Conservation (phyloP, 1,140 invertebrate species). For the Leptopilina clavipes region DNA sequence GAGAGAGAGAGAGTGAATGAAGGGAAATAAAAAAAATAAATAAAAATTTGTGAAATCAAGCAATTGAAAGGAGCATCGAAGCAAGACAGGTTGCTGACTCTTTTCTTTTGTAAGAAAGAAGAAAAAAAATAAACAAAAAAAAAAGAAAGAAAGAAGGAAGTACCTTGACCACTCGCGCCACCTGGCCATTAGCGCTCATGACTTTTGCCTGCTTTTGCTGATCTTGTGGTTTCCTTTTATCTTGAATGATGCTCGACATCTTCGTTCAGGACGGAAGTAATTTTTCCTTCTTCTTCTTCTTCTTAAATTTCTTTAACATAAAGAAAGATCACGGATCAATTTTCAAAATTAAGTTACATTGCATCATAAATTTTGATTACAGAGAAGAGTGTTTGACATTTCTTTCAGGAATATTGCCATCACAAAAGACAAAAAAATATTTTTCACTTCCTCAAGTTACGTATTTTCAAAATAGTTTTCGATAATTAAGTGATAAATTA, state of each 20-base stretch:
- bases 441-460: too few relatives aligned
- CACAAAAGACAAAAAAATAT: too few relatives aligned
- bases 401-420: too few relatives aligned
- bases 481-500: too few relatives aligned
- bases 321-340: neutral
- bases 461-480: too few relatives aligned
- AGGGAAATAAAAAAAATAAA: slow-evolving; percentile 18
- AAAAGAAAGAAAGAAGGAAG: slow-evolving; percentile 2
- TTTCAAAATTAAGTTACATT: neutral
- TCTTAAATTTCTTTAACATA: neutral
- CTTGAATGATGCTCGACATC: slow-evolving; percentile 25
- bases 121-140: neutral
- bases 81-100: neutral
- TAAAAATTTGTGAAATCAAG: slow-evolving; percentile 17
- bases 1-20: neutral
- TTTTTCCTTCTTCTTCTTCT: neutral
- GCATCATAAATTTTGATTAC: neutral
- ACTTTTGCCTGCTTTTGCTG: slow-evolving; percentile 25
- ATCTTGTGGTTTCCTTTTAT: slow-evolving; percentile 30
- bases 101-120: slow-evolving; percentile 13
- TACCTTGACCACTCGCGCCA: slow-evolving; percentile 1
- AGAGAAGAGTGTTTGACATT: neutral
- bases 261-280: slow-evolving; percentile 8
- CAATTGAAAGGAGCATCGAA: slow-evolving; percentile 11
- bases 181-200: slow-evolving; percentile 31